Evolutionary conservation across 2,888 invertebrate species (phyloP).

Genomic region (Heliothis peltigera): DNA sequence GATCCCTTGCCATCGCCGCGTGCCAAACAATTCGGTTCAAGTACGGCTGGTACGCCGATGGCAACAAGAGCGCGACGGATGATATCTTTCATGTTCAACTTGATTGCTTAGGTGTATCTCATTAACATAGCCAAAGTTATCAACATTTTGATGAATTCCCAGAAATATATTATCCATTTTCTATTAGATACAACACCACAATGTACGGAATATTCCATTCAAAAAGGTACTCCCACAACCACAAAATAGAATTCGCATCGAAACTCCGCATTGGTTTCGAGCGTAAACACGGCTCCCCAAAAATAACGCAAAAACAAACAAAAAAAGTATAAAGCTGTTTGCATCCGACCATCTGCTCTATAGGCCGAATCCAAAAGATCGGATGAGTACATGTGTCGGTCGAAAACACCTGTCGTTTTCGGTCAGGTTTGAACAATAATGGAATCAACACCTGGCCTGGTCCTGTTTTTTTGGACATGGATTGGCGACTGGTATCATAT

Average conservation of each 20-base stretch:
- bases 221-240: slow-evolving; percentile 11
- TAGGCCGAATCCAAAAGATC: slow-evolving; percentile 55
- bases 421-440: slow-evolving; percentile 76
- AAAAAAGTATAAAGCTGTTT: slow-evolving; percentile 44
- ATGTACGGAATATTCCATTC: background rate
- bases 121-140: background rate
- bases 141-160: background rate
- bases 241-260: slow-evolving; percentile 28
- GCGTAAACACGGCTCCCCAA: slow-evolving; percentile 18
- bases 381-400: slow-evolving; percentile 57
- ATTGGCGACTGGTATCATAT: slow-evolving; percentile 14
- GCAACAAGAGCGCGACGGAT: no score
- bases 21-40: no score
- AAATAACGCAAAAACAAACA: slow-evolving; percentile 45
- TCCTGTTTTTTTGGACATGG: slow-evolving; percentile 60
- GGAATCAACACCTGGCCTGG: slow-evolving; percentile 68
- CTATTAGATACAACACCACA: background rate
- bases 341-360: slow-evolving; percentile 58
- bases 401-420: slow-evolving; percentile 78
- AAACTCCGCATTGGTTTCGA: slow-evolving; percentile 7
- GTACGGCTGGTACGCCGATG: no score
- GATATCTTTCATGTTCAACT: no score
- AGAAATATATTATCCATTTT: slow-evolving; percentile 6
- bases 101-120: slow-evolving; percentile 2
- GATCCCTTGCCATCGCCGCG: no score